These are phyloP conservation scores for Seira musarum DNA, from an alignment of 2,888 invertebrate species.

Conservation along the genomic window DNA sequence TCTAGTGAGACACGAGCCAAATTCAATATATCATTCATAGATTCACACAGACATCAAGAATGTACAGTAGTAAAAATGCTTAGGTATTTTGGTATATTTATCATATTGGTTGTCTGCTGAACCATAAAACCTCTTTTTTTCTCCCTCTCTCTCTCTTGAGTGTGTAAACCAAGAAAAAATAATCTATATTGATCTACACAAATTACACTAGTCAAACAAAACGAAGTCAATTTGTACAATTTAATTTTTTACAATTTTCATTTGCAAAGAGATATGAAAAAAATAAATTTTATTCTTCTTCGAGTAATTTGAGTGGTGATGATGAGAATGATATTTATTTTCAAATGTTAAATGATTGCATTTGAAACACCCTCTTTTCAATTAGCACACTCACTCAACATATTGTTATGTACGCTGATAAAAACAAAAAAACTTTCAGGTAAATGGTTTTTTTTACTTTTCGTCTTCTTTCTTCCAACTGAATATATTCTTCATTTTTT, in stretches of 20 bases:
- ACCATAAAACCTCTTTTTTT: constrained; percentile 2
- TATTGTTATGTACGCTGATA: background rate
- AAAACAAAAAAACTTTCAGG: too few species aligned
- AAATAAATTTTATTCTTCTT: background rate
- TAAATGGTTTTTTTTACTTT: too few species aligned
- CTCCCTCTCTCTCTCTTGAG: background rate
- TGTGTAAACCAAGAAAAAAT: constrained; percentile 9
- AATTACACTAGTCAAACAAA: constrained; percentile 51
- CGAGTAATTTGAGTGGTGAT: background rate
- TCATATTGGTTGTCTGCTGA: background rate
- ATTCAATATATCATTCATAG: constrained; percentile 38
- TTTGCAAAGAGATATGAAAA: background rate
- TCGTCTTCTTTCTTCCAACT: too few species aligned
- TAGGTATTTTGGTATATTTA: constrained; percentile 21
- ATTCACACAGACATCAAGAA: background rate
- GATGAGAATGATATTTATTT: background rate
- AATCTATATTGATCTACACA: constrained; percentile 50
- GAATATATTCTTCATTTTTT: background rate
- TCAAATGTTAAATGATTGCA: background rate
- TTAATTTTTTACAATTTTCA: background rate
- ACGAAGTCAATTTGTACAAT: constrained; percentile 46
- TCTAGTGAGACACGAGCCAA: constrained; percentile 52
- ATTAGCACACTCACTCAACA: constrained; percentile 1
- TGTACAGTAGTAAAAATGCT: background rate
- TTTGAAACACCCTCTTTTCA: background rate